These are phyloP conservation scores for Labrus mixtus DNA, from an alignment of 2,113 vertebrate species.

Conservation along the genomic window DNA sequence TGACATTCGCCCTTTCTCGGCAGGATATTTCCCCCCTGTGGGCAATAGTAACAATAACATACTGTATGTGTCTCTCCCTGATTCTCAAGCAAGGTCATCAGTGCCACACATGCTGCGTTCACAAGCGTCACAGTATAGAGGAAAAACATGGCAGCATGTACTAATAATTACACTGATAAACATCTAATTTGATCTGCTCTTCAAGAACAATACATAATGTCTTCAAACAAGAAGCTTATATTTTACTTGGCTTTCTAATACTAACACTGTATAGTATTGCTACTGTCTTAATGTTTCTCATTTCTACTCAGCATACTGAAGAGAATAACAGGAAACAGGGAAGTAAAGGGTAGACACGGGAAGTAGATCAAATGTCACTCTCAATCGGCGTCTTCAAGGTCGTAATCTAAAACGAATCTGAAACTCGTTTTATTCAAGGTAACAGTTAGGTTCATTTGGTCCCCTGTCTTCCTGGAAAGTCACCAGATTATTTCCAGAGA, in stretches of 20 bases:
- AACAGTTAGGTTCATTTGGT: too few relatives aligned
- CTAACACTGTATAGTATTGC: not conserved
- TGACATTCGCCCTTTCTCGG: constrained; percentile 30
- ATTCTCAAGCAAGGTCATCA: constrained; percentile 38
- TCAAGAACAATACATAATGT: not conserved
- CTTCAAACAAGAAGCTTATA: not conserved
- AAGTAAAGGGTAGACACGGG: not conserved
- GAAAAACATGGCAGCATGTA: constrained; percentile 14
- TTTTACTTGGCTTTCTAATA: not conserved
- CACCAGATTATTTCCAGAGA: too few relatives aligned
- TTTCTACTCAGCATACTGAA: not conserved
- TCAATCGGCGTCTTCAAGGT: not conserved
- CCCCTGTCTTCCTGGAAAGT: too few relatives aligned
- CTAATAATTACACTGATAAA: constrained; percentile 10
- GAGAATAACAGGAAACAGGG: constrained; percentile 10
- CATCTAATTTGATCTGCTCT: constrained; percentile 3
- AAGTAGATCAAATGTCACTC: constrained; percentile 33
- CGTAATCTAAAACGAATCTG: too few relatives aligned
- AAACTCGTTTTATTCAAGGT: too few relatives aligned
- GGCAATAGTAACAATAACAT: constrained; percentile 23
- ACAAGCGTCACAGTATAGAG: constrained; percentile 8
- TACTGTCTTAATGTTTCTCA: not conserved
- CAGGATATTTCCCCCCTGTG: constrained; percentile 39
- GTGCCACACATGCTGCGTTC: constrained; percentile 7
- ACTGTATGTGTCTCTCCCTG: constrained; percentile 27